Percentiles rank a stretch among this genome's conserved stretches.
These are phyloP conservation scores for Bathynomus jamesi DNA, from an alignment of 1,140 invertebrate species.

Conservation along the genomic window DNA sequence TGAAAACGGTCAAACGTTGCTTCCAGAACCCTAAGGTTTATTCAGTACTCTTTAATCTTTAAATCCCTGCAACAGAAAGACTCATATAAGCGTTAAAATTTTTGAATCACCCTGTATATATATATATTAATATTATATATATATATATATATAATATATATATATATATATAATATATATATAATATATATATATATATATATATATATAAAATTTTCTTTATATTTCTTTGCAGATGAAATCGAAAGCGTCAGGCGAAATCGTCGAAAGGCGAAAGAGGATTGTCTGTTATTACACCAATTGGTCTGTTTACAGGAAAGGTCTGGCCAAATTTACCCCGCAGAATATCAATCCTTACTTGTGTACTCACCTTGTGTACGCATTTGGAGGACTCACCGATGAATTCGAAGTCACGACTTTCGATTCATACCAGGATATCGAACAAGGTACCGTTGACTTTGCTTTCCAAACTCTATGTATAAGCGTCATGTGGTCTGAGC, in stretches of 20 bases:
- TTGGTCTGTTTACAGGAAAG: slow-evolving; percentile 81
- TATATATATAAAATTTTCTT: background rate
- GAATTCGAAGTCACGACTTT: slow-evolving; percentile 83
- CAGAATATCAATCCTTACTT: slow-evolving; percentile 93
- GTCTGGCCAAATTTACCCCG: slow-evolving; percentile 80
- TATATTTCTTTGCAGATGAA: background rate
- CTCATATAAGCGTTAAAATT: no score
- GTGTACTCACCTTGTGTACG: slow-evolving; percentile 90
- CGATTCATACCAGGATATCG: slow-evolving; percentile 90
- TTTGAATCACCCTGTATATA: no score
- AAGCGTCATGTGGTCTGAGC: no score
- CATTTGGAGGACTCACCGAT: slow-evolving; percentile 85
- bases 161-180: background rate
- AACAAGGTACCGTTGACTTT: slow-evolving; percentile 62
- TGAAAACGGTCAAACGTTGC: no score
- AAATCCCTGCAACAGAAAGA: no score
- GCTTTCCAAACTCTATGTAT: background rate
- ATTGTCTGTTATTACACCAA: slow-evolving; percentile 92
- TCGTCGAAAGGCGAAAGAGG: slow-evolving; percentile 42
- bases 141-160: background rate
- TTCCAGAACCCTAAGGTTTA: no score
- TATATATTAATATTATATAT: background rate
- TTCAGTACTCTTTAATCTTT: no score
- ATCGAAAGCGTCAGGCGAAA: background rate
- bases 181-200: background rate